Conservation (phyloP, 2,797 vertebrate genomes). For the Semaprochilodus insignis region DNA sequence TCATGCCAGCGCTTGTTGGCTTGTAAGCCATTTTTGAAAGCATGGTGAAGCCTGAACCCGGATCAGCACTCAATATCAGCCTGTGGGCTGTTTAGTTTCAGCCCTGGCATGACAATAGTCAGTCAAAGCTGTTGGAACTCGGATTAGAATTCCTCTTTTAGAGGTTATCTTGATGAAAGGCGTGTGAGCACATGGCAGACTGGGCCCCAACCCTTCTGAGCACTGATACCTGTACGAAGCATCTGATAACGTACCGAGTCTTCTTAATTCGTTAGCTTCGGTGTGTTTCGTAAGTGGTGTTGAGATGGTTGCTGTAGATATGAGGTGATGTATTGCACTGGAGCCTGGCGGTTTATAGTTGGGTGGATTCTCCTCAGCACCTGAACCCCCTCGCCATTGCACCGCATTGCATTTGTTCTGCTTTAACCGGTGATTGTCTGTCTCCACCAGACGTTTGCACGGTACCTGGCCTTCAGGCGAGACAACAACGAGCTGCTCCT, state of each 20-base stretch:
- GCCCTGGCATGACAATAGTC: neutral
- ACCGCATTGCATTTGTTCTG: neutral
- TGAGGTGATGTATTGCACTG: neutral
- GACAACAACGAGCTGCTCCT: slow-evolving; percentile 98
- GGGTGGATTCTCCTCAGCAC: neutral
- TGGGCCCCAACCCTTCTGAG: neutral
- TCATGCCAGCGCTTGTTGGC: too few species aligned
- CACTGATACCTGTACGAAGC: neutral
- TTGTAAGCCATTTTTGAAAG: too few species aligned
- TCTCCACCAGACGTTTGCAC: slow-evolving; percentile 86
- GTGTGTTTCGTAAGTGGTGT: neutral
- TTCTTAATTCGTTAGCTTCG: neutral
- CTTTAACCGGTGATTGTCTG: neutral
- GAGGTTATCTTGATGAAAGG: neutral
- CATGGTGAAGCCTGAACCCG: too few species aligned
- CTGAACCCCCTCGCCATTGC: neutral
- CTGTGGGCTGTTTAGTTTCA: neutral
- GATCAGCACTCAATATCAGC: too few species aligned
- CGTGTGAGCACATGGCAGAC: too few species aligned
- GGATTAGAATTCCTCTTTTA: neutral
- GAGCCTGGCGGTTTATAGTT: neutral
- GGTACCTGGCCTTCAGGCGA: slow-evolving; percentile 91
- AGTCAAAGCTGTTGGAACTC: neutral
- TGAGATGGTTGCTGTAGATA: neutral
- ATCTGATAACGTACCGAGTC: neutral